phyloP scores from a whole-genome alignment of 1,140 invertebrate species.

The Mesaphorura yosii region DNA sequence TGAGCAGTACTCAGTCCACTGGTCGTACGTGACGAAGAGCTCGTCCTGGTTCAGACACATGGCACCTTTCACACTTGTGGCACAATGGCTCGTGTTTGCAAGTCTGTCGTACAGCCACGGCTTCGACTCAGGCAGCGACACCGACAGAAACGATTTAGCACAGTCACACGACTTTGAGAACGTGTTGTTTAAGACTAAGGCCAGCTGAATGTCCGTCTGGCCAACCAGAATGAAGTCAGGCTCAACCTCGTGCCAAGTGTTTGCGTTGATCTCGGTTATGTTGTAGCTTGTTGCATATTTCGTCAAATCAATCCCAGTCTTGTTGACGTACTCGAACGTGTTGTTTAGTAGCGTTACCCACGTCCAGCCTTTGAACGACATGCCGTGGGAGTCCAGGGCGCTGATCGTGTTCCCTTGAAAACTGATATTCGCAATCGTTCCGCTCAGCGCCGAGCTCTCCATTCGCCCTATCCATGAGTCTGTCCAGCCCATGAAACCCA shows the following conservation, averaged over 20 bases:
- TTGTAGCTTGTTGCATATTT: constrained; percentile 9
- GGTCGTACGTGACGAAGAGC: constrained; percentile 6
- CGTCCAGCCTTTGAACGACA: constrained; percentile 22
- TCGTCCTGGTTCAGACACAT: constrained; percentile 14
- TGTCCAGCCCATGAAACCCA: constrained; percentile 45
- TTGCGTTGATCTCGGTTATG: constrained; percentile 12
- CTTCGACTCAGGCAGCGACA: constrained; percentile 11
- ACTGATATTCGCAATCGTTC: constrained; percentile 4
- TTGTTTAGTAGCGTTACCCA: constrained; percentile 18
- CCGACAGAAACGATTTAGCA: constrained; percentile 6
- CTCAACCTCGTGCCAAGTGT: constrained; percentile 21
- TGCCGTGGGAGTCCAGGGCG: constrained; percentile 13
- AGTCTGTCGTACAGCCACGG: constrained; percentile 25
- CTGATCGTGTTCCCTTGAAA: constrained; percentile 10
- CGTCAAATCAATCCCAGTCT: constrained; percentile 24
- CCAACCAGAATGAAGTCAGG: constrained; percentile 23
- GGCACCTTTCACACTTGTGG: constrained; percentile 14
- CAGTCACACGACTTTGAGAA: constrained; percentile 21
- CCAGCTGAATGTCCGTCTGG: neutral
- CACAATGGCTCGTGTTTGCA: constrained; percentile 21
- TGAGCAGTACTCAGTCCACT: constrained; percentile 14
- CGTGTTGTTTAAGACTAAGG: constrained; percentile 17
- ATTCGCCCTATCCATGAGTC: constrained; percentile 7
- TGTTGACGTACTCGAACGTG: constrained; percentile 19
- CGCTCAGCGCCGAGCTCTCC: constrained; percentile 9